phyloP scores from a whole-genome alignment of 2,797 vertebrate genomes.

The Steatocranus sp. region DNA sequence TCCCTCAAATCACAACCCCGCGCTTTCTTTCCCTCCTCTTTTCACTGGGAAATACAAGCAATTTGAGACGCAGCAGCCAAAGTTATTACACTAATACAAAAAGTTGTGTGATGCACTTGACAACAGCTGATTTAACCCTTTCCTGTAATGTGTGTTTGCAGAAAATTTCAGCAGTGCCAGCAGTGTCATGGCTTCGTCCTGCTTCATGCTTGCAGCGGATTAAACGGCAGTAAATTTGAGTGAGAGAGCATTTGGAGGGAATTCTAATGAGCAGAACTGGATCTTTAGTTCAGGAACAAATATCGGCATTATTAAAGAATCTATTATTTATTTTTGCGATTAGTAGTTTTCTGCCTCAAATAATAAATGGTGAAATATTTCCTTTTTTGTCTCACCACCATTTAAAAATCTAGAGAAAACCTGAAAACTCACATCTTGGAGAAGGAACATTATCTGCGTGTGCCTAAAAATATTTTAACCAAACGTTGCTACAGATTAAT shows the following conservation, averaged over 20 bases:
- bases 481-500: background rate
- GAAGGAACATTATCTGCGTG: background rate
- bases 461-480: background rate
- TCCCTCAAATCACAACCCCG: constrained; percentile 59
- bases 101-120: constrained; percentile 42
- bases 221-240: background rate
- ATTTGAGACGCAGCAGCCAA: constrained; percentile 21
- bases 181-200: background rate
- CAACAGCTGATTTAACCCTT: constrained; percentile 33
- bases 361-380: background rate
- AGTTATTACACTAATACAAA: constrained; percentile 37
- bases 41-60: constrained; percentile 43
- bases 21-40: constrained; percentile 35
- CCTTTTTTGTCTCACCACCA: background rate
- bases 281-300: background rate
- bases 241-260: background rate
- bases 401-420: background rate
- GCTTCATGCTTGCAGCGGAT: background rate
- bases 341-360: background rate
- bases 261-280: background rate
- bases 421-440: background rate
- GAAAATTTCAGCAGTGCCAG: background rate
- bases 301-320: background rate
- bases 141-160: background rate
- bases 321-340: background rate